phyloP scores from a whole-genome alignment of 2,113 vertebrate genomes.

The Prunella fulvescens region DNA sequence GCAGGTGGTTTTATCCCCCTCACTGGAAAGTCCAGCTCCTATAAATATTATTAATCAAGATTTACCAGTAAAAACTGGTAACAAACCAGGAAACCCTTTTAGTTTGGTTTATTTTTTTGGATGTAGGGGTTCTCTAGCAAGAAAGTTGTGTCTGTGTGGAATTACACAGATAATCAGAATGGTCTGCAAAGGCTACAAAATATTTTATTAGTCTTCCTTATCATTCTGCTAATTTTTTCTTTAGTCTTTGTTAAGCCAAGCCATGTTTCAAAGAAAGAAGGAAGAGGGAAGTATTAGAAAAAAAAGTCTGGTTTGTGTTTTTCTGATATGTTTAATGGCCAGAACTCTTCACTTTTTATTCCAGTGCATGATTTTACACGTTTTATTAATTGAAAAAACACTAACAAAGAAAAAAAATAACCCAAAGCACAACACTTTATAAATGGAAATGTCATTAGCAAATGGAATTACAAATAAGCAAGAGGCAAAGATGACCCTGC shows the following conservation, averaged over 20 bases:
- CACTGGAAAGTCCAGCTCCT: neutral
- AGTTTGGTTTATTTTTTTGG: neutral
- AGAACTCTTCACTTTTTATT: neutral
- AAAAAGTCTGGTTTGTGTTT: neutral
- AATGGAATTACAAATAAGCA: neutral
- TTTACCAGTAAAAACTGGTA: neutral
- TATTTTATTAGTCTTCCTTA: neutral
- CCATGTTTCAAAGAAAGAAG: neutral
- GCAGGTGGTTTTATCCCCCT: neutral
- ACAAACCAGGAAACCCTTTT: neutral
- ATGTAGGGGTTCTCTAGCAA: neutral
- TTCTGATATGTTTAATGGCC: neutral
- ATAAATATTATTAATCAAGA: neutral
- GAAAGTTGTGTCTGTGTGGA: neutral
- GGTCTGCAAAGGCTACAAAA: neutral
- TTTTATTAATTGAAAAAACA: neutral
- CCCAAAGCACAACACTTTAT: neutral
- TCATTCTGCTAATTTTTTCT: neutral
- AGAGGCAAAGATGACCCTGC: neutral
- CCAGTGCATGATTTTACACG: neutral
- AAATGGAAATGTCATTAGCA: neutral
- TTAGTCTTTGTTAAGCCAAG: neutral
- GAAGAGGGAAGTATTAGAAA: neutral
- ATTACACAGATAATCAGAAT: neutral
- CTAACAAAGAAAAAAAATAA: neutral